Conservation (phyloP, 1,140 invertebrate genomes). For the Trypoxylus dichotomus region DNA sequence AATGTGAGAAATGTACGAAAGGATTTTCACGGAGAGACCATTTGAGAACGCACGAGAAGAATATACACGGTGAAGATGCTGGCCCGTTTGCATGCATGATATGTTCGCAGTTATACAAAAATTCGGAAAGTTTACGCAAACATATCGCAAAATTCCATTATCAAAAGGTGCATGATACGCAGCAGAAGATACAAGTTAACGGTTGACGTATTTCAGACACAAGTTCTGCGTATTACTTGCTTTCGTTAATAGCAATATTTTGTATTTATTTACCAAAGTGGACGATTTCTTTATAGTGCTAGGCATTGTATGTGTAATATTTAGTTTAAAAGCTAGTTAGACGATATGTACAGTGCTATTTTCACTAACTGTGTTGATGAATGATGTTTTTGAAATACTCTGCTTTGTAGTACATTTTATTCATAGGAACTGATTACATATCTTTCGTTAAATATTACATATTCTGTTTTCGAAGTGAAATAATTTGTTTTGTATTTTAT, state of each 20-base stretch:
- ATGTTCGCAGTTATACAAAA: conserved; percentile 53
- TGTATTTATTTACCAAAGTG: conserved; percentile 27
- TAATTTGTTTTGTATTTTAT: too few relatives aligned
- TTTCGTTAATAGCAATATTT: conserved; percentile 15
- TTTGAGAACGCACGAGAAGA: conserved; percentile 53
- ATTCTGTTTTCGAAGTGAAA: too few relatives aligned
- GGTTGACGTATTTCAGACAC: conserved; percentile 13
- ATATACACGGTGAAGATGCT: conserved; percentile 54
- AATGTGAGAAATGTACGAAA: conserved; percentile 51
- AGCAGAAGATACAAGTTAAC: conserved; percentile 35
- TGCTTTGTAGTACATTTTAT: too few relatives aligned
- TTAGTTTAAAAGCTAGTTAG: neutral
- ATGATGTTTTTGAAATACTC: too few relatives aligned
- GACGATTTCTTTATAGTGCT: neutral
- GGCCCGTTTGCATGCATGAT: conserved; percentile 53
- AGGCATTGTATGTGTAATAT: neutral
- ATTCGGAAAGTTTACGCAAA: conserved; percentile 53
- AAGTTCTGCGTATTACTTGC: neutral
- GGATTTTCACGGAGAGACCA: conserved; percentile 52
- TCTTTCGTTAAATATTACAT: too few relatives aligned
- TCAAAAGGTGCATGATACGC: conserved; percentile 36
- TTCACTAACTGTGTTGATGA: too few relatives aligned
- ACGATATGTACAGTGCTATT: neutral
- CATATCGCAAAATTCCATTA: conserved; percentile 54
- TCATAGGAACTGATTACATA: too few relatives aligned